A percentile compares a stretch with the other conserved stretches of the same genome.
Conservation (phyloP, 2,113 vertebrate species). For the Steatornis caripensis region DNA sequence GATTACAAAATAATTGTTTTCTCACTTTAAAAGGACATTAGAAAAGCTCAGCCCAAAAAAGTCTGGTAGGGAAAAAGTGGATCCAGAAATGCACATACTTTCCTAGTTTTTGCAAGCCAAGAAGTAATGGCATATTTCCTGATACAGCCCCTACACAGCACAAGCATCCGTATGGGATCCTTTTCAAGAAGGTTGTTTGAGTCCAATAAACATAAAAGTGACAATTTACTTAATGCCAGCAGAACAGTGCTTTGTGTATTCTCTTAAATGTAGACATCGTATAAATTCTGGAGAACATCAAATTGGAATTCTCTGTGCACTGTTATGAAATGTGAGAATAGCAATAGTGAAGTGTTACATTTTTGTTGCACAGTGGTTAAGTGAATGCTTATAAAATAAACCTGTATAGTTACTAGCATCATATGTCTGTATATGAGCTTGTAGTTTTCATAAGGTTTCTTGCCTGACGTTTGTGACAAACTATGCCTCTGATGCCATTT, state of each 20-base stretch:
- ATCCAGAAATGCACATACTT: neutral
- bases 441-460: neutral
- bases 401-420: neutral
- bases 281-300: neutral
- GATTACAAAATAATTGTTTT: neutral
- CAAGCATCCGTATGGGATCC: neutral
- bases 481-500: neutral
- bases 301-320: neutral
- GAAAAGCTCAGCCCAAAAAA: neutral
- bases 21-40: neutral
- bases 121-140: neutral
- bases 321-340: constrained; percentile 45
- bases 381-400: constrained; percentile 55
- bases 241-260: neutral
- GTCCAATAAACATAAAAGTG: neutral
- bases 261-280: neutral
- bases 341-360: constrained; percentile 30
- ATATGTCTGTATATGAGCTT: neutral
- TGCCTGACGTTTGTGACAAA: neutral
- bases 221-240: neutral
- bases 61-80: neutral
- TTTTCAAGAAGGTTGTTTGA: neutral
- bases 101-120: neutral
- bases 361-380: constrained; percentile 45
- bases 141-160: neutral